A percentile compares a stretch with the other conserved stretches of the same genome.
Conservation (phyloP, 2,888 invertebrate species). For the Fragum whitleyi region DNA sequence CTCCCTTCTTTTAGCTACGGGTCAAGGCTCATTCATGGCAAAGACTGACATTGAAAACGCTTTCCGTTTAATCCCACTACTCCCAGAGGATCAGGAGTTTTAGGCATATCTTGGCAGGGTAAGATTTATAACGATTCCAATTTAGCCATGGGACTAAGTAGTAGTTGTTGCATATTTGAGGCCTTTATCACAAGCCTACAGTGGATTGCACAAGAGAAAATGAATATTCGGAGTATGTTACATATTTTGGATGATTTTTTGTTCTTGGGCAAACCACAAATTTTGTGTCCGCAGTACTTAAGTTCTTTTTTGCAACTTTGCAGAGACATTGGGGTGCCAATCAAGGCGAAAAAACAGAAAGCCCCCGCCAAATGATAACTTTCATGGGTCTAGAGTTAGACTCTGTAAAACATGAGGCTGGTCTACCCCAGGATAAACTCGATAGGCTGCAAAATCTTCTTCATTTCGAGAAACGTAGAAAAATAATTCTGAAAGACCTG, state of each 20-base stretch:
- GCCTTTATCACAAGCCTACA: constrained; percentile 41
- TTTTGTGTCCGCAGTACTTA: constrained; percentile 5
- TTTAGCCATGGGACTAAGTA: too few species aligned
- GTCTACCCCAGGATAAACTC: too few species aligned
- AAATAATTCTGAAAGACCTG: constrained; percentile 15
- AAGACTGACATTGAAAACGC: too few species aligned
- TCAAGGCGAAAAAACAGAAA: constrained; percentile 35
- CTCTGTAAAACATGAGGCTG: too few species aligned
- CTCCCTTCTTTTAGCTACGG: not conserved
- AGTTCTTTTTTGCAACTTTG: constrained; percentile 20
- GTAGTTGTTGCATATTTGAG: constrained; percentile 35
- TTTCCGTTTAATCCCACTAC: constrained; percentile 41
- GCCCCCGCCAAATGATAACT: too few species aligned
- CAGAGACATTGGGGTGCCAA: constrained; percentile 17
- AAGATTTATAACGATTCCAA: constrained; percentile 45
- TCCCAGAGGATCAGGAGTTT: constrained; percentile 39
- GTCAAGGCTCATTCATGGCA: constrained; percentile 20
- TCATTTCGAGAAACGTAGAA: constrained; percentile 6
- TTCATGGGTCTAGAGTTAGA: too few species aligned
- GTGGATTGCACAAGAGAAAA: constrained; percentile 36
- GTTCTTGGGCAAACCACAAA: constrained; percentile 21
- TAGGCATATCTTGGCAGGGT: constrained; percentile 38
- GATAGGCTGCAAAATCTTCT: not conserved
- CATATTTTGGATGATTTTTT: too few species aligned
- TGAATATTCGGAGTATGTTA: too few species aligned